Conservation (phyloP, 2,888 invertebrate genomes). For the Drosophila subsilvestris region DNA sequence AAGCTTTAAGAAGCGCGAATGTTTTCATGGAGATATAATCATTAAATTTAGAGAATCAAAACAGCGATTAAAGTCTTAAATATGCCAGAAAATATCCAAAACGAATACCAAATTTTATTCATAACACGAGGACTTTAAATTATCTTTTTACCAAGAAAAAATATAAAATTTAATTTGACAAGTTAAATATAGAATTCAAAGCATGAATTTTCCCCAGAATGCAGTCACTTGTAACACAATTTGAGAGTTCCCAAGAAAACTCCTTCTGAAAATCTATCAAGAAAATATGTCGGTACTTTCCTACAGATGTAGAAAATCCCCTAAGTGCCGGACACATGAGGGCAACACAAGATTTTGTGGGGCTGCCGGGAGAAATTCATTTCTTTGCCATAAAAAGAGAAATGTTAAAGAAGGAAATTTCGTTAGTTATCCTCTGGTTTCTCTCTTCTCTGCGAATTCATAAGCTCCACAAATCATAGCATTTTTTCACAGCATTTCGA, state of each 20-base stretch:
- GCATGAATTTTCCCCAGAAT: not conserved
- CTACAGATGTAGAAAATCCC: not conserved
- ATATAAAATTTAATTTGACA: not conserved
- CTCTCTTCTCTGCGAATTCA: not conserved
- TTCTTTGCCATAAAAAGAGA: too few relatives aligned
- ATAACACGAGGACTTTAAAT: too few relatives aligned
- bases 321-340: not conserved
- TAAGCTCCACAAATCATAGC: constrained; percentile 21
- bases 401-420: not conserved
- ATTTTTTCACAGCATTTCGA: not conserved
- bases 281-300: not conserved
- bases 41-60: not conserved
- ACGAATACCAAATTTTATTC: too few relatives aligned
- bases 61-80: too few relatives aligned
- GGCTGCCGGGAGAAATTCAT: not conserved
- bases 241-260: not conserved
- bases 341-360: not conserved
- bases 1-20: too few relatives aligned
- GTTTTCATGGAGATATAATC: too few relatives aligned
- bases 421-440: not conserved
- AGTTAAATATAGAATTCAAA: not conserved
- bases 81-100: too few relatives aligned
- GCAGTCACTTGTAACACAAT: not conserved
- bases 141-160: too few relatives aligned
- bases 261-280: not conserved